These are phyloP conservation scores for Fregata magnificens DNA, from an alignment of 2,113 vertebrate genomes.

Conservation along the genomic window DNA sequence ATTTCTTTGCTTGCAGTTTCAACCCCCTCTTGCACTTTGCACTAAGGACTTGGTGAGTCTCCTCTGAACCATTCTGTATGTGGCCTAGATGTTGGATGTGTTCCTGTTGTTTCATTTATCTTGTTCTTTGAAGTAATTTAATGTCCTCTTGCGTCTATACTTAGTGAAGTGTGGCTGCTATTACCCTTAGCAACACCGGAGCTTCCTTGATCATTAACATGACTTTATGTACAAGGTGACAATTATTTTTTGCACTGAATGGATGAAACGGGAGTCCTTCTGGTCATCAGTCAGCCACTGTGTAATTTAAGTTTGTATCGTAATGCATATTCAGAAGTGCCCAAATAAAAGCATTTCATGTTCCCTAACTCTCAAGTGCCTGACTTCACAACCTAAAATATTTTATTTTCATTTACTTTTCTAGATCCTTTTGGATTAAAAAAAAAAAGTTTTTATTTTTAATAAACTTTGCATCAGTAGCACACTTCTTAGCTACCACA, in stretches of 20 bases:
- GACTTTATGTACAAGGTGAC: not conserved
- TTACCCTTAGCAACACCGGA: not conserved
- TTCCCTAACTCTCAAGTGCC: not conserved
- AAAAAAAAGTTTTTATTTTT: not conserved
- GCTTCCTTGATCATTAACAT: not conserved
- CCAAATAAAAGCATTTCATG: not conserved
- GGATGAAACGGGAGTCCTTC: not conserved
- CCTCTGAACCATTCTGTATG: not conserved
- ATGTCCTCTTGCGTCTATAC: not conserved
- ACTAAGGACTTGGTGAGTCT: not conserved
- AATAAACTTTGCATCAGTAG: not conserved
- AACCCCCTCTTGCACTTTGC: not conserved
- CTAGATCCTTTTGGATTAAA: not conserved
- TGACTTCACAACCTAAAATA: not conserved
- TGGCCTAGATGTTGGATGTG: not conserved
- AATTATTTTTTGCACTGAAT: not conserved
- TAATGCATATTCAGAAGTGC: not conserved
- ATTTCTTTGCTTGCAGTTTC: not conserved
- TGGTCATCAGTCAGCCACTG: not conserved
- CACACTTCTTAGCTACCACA: not conserved
- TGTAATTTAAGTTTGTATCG: not conserved
- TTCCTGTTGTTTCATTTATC: not conserved
- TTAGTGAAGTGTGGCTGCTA: not conserved
- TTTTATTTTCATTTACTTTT: not conserved
- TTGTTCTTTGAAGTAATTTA: not conserved